These are phyloP conservation scores for Tortrix viridana DNA, from an alignment of 2,888 invertebrate genomes.

Conservation along the genomic window DNA sequence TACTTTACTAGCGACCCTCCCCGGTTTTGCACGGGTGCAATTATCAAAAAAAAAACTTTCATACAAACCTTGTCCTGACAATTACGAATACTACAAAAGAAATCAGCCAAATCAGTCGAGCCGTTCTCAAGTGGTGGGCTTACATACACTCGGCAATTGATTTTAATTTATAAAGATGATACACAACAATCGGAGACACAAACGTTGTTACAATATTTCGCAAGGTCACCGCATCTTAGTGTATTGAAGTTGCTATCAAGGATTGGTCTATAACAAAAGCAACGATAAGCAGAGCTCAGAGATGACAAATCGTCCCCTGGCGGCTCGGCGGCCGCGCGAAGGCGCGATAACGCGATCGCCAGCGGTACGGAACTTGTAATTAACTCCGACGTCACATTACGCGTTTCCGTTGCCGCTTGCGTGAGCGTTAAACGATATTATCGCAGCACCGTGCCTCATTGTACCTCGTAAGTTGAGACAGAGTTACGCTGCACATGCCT, in stretches of 20 bases:
- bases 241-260: constrained; percentile 16
- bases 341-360: constrained; percentile 59
- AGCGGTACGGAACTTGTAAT: constrained; percentile 62
- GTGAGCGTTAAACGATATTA: constrained; percentile 52
- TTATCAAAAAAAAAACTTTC: too few species aligned
- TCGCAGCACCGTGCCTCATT: constrained; percentile 52
- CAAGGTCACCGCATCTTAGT: neutral
- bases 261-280: constrained; percentile 41
- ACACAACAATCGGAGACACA: too few species aligned
- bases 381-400: constrained; percentile 65
- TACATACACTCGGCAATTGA: too few species aligned
- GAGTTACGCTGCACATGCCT: constrained; percentile 32
- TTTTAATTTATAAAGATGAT: too few species aligned
- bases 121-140: too few species aligned
- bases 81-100: too few species aligned
- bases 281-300: constrained; percentile 49
- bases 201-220: too few species aligned
- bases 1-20: too few species aligned
- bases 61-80: too few species aligned
- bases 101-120: too few species aligned
- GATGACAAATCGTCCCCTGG: constrained; percentile 48
- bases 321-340: constrained; percentile 39
- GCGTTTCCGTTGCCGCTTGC: constrained; percentile 62
- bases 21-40: too few species aligned
- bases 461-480: constrained; percentile 59